Evolutionary conservation across 2,888 invertebrate genomes (phyloP), one percentile per base, ranked within the genome.

Genomic region (Phaonia tiefii): DNA sequence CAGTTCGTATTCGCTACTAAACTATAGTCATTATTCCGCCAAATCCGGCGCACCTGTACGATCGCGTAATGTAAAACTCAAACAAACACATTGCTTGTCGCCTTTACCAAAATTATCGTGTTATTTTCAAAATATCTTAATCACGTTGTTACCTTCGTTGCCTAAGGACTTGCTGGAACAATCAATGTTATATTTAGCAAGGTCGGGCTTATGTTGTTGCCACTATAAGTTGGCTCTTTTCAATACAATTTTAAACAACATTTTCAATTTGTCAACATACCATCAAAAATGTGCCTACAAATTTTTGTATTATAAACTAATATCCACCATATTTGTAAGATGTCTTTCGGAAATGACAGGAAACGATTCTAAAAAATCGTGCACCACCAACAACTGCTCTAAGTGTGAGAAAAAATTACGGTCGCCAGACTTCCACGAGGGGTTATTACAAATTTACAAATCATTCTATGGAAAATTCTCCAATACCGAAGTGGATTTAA

Each of bases 201-300:
- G 86, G 26, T 86, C 87, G 2, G 88, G 88, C 15, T 85, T 89
- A 31, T 91, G 91, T 56, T 91, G 91, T 60, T 91, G 91, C 26
- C 89, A 89, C 71, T 90, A 87, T 65, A 88, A 86, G 20, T 76
- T 86, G 2, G 58, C 81, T 1, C 88, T 87, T 39, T 86, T 89
- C 31, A 83, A 84, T 51, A 85, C 84, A 1, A 86, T 89, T 17
- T 81, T 90, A 8, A 83, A 83, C 2, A 66, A 87, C n/a, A 85
- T 86, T 25, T 84, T 82, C 0, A 84, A 80, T 13, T 83, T 88
- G 1, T 66, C 85, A 1, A 75, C 76, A 8, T 85, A 86, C 20
- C 87, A 87, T 78, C 87, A 87, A 70, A 89, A 89, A 74, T 85
- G 85, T 22, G 86, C 88, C 37, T 90, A 89, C 58, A 88, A 88